Evolutionary conservation across 2,797 vertebrate genomes (phyloP).

Genomic region (Bucorvus abyssinicus): DNA sequence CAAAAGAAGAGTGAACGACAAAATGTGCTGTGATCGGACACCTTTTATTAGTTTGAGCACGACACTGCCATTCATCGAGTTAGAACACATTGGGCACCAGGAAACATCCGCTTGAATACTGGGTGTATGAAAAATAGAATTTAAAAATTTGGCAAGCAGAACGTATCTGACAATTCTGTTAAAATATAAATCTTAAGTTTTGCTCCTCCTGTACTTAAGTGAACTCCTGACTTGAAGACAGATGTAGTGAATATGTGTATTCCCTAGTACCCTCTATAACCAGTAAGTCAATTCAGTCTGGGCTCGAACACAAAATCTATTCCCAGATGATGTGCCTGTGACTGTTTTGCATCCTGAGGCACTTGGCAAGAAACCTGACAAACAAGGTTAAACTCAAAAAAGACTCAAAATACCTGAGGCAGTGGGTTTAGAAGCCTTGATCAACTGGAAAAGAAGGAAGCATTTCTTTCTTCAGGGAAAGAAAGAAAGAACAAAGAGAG

Average conservation of each 20-base stretch:
- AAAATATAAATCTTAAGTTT: not conserved
- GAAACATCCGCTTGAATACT: not conserved
- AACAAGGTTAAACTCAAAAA: constrained; percentile 5
- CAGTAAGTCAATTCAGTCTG: not conserved
- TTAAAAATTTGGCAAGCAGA: not conserved
- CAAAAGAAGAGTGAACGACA: not conserved
- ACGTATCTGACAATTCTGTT: not conserved
- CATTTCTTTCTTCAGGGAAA: not conserved
- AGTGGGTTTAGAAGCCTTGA: not conserved
- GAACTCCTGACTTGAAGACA: not conserved
- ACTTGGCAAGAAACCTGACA: not conserved
- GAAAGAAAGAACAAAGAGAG: not conserved
- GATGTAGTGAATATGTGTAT: not conserved
- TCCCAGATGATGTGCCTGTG: not conserved
- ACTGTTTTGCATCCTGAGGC: constrained; percentile 4
- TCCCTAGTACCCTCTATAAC: not conserved
- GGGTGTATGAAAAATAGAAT: not conserved
- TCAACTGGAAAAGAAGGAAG: not conserved
- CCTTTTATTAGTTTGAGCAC: not conserved
- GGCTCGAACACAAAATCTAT: not conserved
- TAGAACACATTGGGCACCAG: not conserved
- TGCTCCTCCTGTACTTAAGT: not conserved
- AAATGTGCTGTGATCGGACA: not conserved
- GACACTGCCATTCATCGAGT: not conserved
- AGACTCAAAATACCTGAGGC: not conserved